phyloP scores from a whole-genome alignment of 2,888 invertebrate genomes.

The Agrotis puta region DNA sequence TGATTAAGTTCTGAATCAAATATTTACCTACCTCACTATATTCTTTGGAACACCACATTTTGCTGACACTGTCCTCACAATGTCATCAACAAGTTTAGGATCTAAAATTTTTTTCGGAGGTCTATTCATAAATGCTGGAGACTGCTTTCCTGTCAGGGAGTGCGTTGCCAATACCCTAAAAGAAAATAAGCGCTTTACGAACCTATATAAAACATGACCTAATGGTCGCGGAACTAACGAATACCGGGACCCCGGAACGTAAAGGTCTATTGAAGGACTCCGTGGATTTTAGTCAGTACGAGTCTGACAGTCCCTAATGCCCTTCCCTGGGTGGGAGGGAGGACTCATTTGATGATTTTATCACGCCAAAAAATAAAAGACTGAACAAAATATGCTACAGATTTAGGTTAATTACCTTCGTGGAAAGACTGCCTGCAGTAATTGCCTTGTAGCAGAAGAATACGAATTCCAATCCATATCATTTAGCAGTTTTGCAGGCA shows the following conservation, averaged over 20 bases:
- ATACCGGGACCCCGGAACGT: too few relatives aligned
- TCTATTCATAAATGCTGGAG: conserved; percentile 87
- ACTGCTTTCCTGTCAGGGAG: conserved; percentile 91
- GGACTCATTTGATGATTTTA: too few relatives aligned
- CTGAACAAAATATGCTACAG: too few relatives aligned
- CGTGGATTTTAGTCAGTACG: too few relatives aligned
- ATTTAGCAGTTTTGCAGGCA: conserved; percentile 78
- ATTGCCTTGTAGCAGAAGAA: conserved; percentile 88
- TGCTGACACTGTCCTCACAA: conserved; percentile 88
- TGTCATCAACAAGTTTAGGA: conserved; percentile 88
- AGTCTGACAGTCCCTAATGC: too few relatives aligned
- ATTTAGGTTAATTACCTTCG: conserved; percentile 73
- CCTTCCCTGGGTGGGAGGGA: too few relatives aligned
- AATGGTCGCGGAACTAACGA: too few relatives aligned
- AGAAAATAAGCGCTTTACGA: conserved; percentile 30
- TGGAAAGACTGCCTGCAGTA: conserved; percentile 89
- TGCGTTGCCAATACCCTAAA: conserved; percentile 90
- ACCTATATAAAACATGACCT: neutral
- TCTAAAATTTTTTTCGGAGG: conserved; percentile 87
- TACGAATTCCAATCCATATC: conserved; percentile 90
- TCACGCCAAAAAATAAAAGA: too few relatives aligned
- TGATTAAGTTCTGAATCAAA: too few relatives aligned
- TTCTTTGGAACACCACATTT: conserved; percentile 76
- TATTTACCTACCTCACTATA: conserved; percentile 77
- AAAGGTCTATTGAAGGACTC: too few relatives aligned